Percentiles rank a stretch among this genome's conserved stretches.
These are phyloP conservation scores for Archaeoteleia sp. DNA, from an alignment of 2,888 invertebrate genomes.

Conservation along the genomic window DNA sequence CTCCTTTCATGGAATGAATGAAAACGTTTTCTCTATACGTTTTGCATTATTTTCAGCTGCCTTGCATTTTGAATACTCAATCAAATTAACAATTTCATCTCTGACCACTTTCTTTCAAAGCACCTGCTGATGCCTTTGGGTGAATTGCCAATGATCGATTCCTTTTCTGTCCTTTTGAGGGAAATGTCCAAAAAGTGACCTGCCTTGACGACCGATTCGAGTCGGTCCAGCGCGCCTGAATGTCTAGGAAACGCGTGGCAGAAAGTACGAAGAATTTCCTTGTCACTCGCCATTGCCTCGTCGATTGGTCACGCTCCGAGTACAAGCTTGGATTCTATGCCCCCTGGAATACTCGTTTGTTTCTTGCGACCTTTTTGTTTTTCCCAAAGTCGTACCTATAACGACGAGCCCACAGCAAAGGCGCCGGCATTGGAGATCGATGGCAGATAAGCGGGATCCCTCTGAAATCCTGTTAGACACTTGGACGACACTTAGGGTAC, in stretches of 20 bases:
- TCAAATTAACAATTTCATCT: too few species aligned
- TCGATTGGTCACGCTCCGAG: slow-evolving; percentile 3
- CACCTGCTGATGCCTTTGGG: slow-evolving; percentile 1
- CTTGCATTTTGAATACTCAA: too few species aligned
- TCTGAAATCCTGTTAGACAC: too few species aligned
- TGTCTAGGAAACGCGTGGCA: slow-evolving; percentile 57
- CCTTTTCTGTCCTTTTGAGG: slow-evolving; percentile 44
- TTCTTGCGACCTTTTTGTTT: slow-evolving; percentile 55
- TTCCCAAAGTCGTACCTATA: slow-evolving; percentile 14
- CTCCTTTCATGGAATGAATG: too few species aligned
- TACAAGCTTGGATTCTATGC: slow-evolving; percentile 29
- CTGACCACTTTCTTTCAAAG: not conserved
- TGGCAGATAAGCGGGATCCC: too few species aligned
- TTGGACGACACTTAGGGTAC: too few species aligned
- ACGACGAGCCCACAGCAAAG: slow-evolving; percentile 1
- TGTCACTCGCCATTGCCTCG: not conserved
- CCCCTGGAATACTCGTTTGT: slow-evolving; percentile 55
- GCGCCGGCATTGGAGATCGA: too few species aligned
- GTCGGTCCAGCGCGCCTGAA: slow-evolving; percentile 64
- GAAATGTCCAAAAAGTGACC: slow-evolving; percentile 48
- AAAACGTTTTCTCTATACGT: too few species aligned
- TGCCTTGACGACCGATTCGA: slow-evolving; percentile 64
- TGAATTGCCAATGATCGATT: slow-evolving; percentile 32
- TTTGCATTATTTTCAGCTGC: too few species aligned
- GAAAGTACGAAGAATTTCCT: slow-evolving; percentile 9